Base-by-base conservation (phyloP, 2,888 invertebrate genomes). In the Malacosoma neustria region DNA sequence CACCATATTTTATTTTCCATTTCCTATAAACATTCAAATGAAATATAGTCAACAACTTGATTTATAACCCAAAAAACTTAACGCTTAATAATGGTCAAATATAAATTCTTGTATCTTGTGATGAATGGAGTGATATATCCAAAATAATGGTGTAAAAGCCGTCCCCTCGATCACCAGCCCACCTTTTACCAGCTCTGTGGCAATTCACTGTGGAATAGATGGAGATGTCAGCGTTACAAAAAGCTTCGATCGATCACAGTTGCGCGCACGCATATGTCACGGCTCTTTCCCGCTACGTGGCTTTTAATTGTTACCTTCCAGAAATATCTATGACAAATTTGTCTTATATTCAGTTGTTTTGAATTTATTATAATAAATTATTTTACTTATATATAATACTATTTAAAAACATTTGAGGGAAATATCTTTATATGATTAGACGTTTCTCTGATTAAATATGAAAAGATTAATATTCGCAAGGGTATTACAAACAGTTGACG, bases 151-250 rank as follows among this genome's bases (percentile, higher is more conserved):
- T 62, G 50, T 42, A 22, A 62, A 62, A 61, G 57, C 58, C 61
- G 61, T 53, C 55, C 53, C 54, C 70, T 76, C 76, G 63, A 75
- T 81, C 80, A 80, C 73, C 70, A 51, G 66, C 65, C 62, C 67
- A 61, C 65, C 61, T 59, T 57, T 69, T 66, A 52, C 47, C 52
- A 49, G 50, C 48, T 49, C 49, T 57, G 65, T 64, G 72, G 74
- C 79, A 85, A 84, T 82, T 82, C 81, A 80, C 77, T 63, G 57
- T 57, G 59, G 63, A 73, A 81, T 80, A 69, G 72, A 85, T 85
- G 72, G 74, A 84, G 79, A 77, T 57, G 85, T 85, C 85, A 79
- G 48, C 69, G 63, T 64, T 62, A 82, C 80, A 84, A 84, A 84
- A 84, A 84, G 76, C 74, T 65, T 62, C 76, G 73, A 85, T 85